Conservation (phyloP, 1,140 invertebrate genomes). For the Parasteatoda tepidariorum region DNA sequence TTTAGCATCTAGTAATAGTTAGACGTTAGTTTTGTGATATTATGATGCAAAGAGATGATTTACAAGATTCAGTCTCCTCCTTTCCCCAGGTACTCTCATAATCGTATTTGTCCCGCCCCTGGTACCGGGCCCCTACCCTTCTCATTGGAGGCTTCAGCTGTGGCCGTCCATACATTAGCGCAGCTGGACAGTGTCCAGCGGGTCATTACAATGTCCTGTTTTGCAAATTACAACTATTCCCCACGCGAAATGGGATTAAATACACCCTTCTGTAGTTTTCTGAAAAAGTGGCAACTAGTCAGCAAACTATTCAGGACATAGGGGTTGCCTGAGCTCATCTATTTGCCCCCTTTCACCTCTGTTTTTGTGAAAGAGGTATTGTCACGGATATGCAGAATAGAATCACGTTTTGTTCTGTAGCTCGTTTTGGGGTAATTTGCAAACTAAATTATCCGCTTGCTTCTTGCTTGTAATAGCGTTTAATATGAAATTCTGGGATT, state of each 20-base stretch:
- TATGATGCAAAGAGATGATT: conserved; percentile 54
- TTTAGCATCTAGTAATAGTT: conserved; percentile 57
- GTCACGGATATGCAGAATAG: too few relatives aligned
- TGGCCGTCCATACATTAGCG: conserved; percentile 49
- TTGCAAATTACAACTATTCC: conserved; percentile 57
- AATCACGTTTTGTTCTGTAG: too few relatives aligned
- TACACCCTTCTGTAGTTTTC: conserved; percentile 8
- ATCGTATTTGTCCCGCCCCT: conserved; percentile 49
- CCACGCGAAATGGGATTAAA: conserved; percentile 29
- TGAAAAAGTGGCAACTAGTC: not conserved
- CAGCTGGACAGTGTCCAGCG: conserved; percentile 54
- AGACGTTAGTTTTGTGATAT: conserved; percentile 59
- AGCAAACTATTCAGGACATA: not conserved
- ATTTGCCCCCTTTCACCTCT: too few relatives aligned
- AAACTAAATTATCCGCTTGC: too few relatives aligned
- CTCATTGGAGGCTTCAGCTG: conserved; percentile 52
- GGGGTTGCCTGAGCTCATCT: not conserved
- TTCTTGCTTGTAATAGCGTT: too few relatives aligned
- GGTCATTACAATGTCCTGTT: conserved; percentile 57
- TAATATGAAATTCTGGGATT: too few relatives aligned
- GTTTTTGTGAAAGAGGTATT: too few relatives aligned
- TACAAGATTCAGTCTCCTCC: conserved; percentile 55
- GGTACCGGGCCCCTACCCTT: conserved; percentile 3
- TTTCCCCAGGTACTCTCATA: conserved; percentile 50
- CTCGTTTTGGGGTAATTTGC: too few relatives aligned